A percentile compares a stretch with the other conserved stretches of the same genome.
Evolutionary conservation across 2,888 invertebrate species (phyloP).

Genomic region (Theretra japonica): DNA sequence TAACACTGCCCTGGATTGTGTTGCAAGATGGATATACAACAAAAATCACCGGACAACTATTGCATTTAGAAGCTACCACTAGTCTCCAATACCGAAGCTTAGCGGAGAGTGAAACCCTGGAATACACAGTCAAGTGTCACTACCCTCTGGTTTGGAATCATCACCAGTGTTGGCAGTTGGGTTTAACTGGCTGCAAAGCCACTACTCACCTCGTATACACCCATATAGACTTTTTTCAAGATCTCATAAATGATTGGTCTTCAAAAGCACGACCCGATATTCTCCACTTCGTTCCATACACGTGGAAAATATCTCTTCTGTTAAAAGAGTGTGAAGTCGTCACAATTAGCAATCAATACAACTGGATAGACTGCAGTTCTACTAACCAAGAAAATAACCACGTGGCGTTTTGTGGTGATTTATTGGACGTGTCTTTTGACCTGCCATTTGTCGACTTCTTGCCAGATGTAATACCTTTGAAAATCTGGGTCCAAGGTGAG

Average conservation of each 20-base stretch:
- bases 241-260: constrained; percentile 98
- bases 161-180: constrained; percentile 96
- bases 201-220: constrained; percentile 96
- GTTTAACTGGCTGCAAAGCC: constrained; percentile 97
- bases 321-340: constrained; percentile 98
- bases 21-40: constrained; percentile 94
- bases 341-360: constrained; percentile 97
- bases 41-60: constrained; percentile 95
- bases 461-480: constrained; percentile 94
- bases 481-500: constrained; percentile 98
- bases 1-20: constrained; percentile 98
- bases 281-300: constrained; percentile 97
- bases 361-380: constrained; percentile 99
- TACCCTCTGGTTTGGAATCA: constrained; percentile 98
- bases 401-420: constrained; percentile 96
- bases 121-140: constrained; percentile 94
- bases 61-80: constrained; percentile 97
- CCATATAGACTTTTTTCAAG: constrained; percentile 98
- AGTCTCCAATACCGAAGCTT: constrained; percentile 97
- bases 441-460: constrained; percentile 97
- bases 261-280: constrained; percentile 97
- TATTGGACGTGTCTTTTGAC: constrained; percentile 96
- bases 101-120: constrained; percentile 96
- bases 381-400: constrained; percentile 98
- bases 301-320: constrained; percentile 95